Evolutionary conservation across 2,797 vertebrate genomes (phyloP), one percentile per base, ranked within the genome.

Genomic region (Onychomys leucogaster): DNA sequence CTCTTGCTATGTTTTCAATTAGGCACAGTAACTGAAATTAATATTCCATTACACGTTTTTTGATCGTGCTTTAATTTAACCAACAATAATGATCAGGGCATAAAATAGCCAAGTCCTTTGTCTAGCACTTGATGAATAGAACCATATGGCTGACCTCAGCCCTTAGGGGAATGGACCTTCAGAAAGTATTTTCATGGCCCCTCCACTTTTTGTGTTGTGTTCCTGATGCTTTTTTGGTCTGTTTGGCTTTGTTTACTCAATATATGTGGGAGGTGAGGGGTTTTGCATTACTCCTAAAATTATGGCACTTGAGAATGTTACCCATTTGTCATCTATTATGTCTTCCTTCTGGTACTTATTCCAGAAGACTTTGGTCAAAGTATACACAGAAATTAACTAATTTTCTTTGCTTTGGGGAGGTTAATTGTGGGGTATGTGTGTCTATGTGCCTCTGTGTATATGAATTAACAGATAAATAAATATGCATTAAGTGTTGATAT

Each of bases 91-190:
- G 95, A 97, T 97, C 91, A 77, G 93, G 91, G 91, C 78, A 97
- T 97, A 96, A 97, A 98, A 97, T 96, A 97, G 93, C 90, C 90
- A 81, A 95, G 80, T 93, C 95, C 69, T 97, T 97, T 98, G 98
- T 98, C 94, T 95, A 75, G 61, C 43, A 4, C 73, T 89, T 95
- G 52, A 83, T 96, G 97, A 98, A 27, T 75, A 96, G 94, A 97
- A 95, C 97, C 97, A 98, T 97, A 96, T 97, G 97, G 61, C 97
- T 96, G 96, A 97, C 97, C 97, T 97, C 97, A 98, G 96, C 94
- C 84, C 97, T 97, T 94, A 91, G 69, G 97, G 97, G 94, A 97
- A 96, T 59, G 94, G 96, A 96, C 97, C 93, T 92, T 95, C 97
- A 98, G 95, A 97, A 97, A 96, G 93, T 95, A 97, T 95, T 95